Percentiles rank a stretch among this genome's conserved stretches.
These are phyloP conservation scores for Drosophila grimshawi DNA, from an alignment of 1,140 invertebrate genomes.

Conservation along the genomic window DNA sequence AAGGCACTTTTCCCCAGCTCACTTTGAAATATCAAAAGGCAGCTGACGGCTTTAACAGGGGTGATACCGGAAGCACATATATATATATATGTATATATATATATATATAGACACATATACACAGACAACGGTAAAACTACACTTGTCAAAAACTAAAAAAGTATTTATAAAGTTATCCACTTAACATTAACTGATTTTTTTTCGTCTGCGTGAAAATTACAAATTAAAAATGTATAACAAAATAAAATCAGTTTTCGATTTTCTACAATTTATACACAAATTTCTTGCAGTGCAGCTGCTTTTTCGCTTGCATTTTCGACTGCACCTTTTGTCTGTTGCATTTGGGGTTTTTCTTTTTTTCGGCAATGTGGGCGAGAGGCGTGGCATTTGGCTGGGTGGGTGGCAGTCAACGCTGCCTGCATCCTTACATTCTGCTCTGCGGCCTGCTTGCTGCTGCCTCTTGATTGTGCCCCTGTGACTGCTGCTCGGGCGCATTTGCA, in stretches of 20 bases:
- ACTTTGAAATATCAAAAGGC: constrained; percentile 24
- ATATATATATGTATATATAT: background rate
- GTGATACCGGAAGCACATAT: constrained; percentile 4
- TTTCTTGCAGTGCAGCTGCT: background rate
- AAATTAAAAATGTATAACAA: too few species aligned
- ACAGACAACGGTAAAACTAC: background rate
- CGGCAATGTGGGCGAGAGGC: constrained; percentile 16
- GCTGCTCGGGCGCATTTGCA: constrained; percentile 39
- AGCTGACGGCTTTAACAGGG: constrained; percentile 27
- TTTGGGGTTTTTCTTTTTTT: constrained; percentile 15
- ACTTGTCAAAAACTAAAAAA: constrained; percentile 1
- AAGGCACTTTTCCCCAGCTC: background rate
- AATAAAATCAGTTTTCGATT: too few species aligned
- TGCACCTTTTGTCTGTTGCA: constrained; percentile 45
- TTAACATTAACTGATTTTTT: too few species aligned
- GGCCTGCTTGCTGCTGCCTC: constrained; percentile 2
- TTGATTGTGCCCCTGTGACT: constrained; percentile 15
- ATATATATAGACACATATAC: background rate
- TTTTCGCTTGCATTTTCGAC: constrained; percentile 30
- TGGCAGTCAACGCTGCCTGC: background rate
- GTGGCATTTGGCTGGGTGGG: constrained; percentile 1
- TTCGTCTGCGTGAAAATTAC: too few species aligned
- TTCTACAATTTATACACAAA: too few species aligned
- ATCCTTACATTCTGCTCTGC: constrained; percentile 27
- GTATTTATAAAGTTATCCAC: background rate